Percentiles rank a stretch among this genome's conserved stretches.
phyloP scores from a whole-genome alignment of 2,113 vertebrate genomes.

The Lontra canadensis region DNA sequence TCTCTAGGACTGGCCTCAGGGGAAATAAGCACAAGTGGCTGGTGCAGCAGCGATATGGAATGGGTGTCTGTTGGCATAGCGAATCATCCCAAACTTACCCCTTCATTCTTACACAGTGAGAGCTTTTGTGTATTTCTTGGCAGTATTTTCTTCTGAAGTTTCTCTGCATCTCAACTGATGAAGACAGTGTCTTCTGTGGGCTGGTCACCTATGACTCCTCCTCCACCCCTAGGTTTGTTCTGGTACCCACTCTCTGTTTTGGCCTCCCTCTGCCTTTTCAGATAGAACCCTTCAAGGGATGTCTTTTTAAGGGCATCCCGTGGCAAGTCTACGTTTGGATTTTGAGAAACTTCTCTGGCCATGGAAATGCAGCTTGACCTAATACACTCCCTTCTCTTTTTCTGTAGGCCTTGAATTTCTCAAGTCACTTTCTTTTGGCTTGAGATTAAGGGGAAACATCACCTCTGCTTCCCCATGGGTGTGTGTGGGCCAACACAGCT shows the following conservation, averaged over 20 bases:
- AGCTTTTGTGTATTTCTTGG: background rate
- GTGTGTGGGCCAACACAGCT: background rate
- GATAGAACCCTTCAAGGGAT: accelerated
- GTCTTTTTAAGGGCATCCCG: background rate
- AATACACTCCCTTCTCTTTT: background rate
- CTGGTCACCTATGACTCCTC: background rate
- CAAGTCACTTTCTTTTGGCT: background rate
- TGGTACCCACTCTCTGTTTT: background rate
- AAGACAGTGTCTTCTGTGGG: background rate
- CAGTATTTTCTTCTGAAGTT: background rate
- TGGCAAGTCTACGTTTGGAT: background rate
- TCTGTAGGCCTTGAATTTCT: background rate
- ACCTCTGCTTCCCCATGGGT: background rate
- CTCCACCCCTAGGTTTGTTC: background rate
- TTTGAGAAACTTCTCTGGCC: background rate
- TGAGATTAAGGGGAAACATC: background rate
- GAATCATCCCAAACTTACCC: background rate
- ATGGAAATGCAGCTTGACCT: background rate
- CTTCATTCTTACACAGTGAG: background rate
- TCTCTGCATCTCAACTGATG: background rate
- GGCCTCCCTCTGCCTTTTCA: background rate
- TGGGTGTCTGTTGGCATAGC: accelerated
- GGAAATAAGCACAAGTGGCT: background rate
- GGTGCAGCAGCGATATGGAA: too few relatives aligned
- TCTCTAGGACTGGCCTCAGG: background rate